Evolutionary conservation across 2,797 vertebrate genomes (phyloP), one percentile per base, ranked within the genome.

Genomic region (Malurus leucopterus): DNA sequence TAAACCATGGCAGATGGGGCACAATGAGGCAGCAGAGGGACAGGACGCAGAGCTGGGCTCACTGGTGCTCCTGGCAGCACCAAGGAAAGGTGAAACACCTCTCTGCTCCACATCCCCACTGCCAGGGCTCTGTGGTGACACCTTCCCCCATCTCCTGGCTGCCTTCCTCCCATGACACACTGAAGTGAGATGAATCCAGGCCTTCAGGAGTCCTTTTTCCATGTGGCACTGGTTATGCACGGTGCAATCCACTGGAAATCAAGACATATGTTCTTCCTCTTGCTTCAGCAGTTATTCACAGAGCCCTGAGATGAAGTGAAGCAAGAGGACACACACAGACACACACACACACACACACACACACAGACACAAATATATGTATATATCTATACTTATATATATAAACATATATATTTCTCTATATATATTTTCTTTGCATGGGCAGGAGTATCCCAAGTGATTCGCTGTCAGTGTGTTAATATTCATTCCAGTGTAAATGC

Each of bases 181-280:
- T 47, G 76, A 90, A 93, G 71, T 63, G 88, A 95, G 93, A 94
- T 88, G 78, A 50, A 92, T 94, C 84, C 84, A 68, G 96, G 96
- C 95, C 96, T 96, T 96, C 94, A 95, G 46, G 93, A 85, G 91
- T 83, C 89, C 91, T 93, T 84, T 92, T 84, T 88, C 91, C 70
- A 64, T 47, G 88, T 10, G 34, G 85, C 83, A 57, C 38, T 67
- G 77, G 70, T 75, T 81, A 57, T 14, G 17, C 68, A 77, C 1
- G 0, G 83, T 46, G 87, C 80, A 67, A 20, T 32, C 72, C 80
- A 67, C 76, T 49, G 55, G 57, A 93, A 93, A 93, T 91, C 89
- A 79, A 84, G 77, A 93, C 79, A 59, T 81, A 92, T 59, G 88
- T 36, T 84, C 63, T 72, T 85, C 41, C 59, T 78, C 55, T 72